Base-by-base conservation (phyloP, 2,797 vertebrate genomes). In the Podarcis siculus region DNA sequence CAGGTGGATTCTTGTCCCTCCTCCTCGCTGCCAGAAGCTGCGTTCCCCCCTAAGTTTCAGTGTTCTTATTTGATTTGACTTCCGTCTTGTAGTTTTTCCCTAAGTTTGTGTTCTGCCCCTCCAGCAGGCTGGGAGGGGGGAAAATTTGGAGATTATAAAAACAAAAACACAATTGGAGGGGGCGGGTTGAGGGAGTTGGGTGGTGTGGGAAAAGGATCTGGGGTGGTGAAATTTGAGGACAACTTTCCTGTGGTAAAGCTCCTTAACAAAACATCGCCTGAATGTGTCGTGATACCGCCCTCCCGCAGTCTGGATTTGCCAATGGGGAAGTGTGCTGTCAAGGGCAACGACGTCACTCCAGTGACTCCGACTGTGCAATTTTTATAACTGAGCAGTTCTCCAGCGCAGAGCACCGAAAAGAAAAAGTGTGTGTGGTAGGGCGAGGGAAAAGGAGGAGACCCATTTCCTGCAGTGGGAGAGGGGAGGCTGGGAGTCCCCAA, bases 401-500 rank as follows among this genome's bases (percentile, higher is more conserved):
- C 93, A 89, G 92, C 67, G 91, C 84, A 93, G 93, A 96, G 94
- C 95, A 93, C 84, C 91, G 49, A 94, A 94, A 95, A 95, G 66
- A 80, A 86, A 82, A 87, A 37, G 92, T 79, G 93, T 91, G 91
- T 93, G 92, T 0, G 89, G 91, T n/a, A 91, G 95, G 93, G 92
- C 88, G 91, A 87, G 91, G 93, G 94, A 93, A 55, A 80, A 92
- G 95, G 86, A 89, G 95, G 93, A 95, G 92, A 86, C 94, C 93
- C 95, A 95, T 93, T 95, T 96, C 92, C 81, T 85, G 94, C 93
- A 94, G 58, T 82, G 94, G 91, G 91, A 93, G 95, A 92, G 90
- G 94, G 94, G 61, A 95, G 95, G 94, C 94, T 94, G 94, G 95
- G 93, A 93, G 93, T 94, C 92, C 95, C 95, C 95, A 94, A 95